These are phyloP conservation scores for Lepidonotus clava DNA, from an alignment of 2,888 invertebrate genomes.

Conservation along the genomic window DNA sequence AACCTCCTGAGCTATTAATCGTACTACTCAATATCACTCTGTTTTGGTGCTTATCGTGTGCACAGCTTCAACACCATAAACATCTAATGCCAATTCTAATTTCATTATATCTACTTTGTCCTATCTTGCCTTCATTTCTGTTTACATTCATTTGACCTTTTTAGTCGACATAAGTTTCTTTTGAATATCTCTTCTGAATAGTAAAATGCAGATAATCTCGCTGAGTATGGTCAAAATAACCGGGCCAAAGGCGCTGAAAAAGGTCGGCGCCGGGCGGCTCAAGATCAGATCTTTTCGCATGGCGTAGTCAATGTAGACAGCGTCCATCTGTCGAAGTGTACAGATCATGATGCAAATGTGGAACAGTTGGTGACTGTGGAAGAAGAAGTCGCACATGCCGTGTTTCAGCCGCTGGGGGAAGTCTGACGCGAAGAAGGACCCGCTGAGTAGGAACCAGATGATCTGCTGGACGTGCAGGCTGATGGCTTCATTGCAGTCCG, in stretches of 20 bases:
- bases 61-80: too few relatives aligned
- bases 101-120: too few relatives aligned
- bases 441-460: constrained; percentile 76
- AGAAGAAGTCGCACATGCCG: constrained; percentile 77
- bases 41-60: too few relatives aligned
- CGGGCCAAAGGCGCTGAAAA: constrained; percentile 74
- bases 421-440: constrained; percentile 78
- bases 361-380: constrained; percentile 79
- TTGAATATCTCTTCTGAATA: constrained; percentile 62
- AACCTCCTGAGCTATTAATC: too few relatives aligned
- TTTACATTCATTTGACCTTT: neutral
- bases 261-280: constrained; percentile 70
- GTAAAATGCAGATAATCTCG: constrained; percentile 69
- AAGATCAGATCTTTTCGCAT: constrained; percentile 66
- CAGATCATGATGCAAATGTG: constrained; percentile 78
- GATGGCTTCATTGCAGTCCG: constrained; percentile 72
- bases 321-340: constrained; percentile 76
- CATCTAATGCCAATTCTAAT: too few relatives aligned
- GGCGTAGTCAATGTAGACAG: constrained; percentile 74
- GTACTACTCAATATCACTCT: too few relatives aligned
- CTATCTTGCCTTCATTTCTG: too few relatives aligned
- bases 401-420: constrained; percentile 77
- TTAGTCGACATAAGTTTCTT: neutral
- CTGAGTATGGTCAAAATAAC: constrained; percentile 70
- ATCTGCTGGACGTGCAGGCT: constrained; percentile 75